Evolutionary conservation across 2,113 vertebrate genomes (phyloP), one percentile per base, ranked within the genome.

Genomic region (Thunnus thynnus): DNA sequence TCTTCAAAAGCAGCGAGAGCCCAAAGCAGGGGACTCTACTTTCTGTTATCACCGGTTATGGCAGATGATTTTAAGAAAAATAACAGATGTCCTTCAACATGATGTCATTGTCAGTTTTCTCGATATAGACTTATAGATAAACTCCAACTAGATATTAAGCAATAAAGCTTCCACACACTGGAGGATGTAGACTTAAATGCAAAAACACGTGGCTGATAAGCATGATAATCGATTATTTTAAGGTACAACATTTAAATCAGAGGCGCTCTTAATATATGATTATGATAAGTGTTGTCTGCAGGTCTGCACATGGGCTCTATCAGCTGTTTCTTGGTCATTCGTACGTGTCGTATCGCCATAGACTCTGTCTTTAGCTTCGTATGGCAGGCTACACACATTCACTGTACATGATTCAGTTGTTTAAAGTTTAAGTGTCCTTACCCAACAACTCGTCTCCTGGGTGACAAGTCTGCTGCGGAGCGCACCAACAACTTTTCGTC

Each of bases 401-500:
- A 41, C 9, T 41, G 2, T 30, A 11, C 25, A 0, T 13, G 14
- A 56, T 17, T 0, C 30, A 8, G 5, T 32, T 17, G 20, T 32
- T 11, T 30, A 0, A 46, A 52, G 64, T 1, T 63, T 57, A 78
- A 72, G 90, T 18, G 52, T 47, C 25, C 91, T 97, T 95, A 97
- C 97, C 97, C 48, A 95, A 84, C 67, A 90, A 55, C 76, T 93
- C 92, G 85, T 95, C 91, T 78, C 79, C 88, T 0, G 91, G 91
- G 20, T 93, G 78, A 64, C 97, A 97, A 4, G 47, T 64, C 78
- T 51, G 88, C 5, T 93, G 95, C 0, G 94, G 93, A 18, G 70
- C 90, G 80, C 93, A 83, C 80, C 85, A 72, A 52, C 85, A 89
- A 55, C 82, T 84, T 25, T 60, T 46, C 72, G 68, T 25, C 58